Base-by-base conservation (phyloP, 2,888 invertebrate genomes). In the Acleris cristana region DNA sequence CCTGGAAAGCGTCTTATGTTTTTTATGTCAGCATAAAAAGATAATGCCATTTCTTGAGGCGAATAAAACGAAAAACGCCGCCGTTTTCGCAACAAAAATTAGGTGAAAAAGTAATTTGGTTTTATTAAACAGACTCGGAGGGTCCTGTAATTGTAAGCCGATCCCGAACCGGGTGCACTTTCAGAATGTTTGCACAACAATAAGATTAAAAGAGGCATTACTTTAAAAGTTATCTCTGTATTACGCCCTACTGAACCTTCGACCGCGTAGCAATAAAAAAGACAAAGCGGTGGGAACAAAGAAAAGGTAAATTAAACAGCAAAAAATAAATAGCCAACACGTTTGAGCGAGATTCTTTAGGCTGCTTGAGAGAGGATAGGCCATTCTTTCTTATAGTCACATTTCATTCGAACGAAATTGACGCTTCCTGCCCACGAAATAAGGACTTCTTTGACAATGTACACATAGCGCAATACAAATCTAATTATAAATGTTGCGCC, bases 301-400 rank as follows among this genome's bases (percentile, higher is more conserved):
- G 78, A 76, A 75, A 76, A 85, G 78, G 81, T 82, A 84, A 84
- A 85, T 87, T 87, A 83, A 85, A 84, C 77, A 80, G 77, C 77
- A 79, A 83, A 82, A 45, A 84, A 82, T 80, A 83, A 84, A 86
- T 80, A 82, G 76, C 73, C 75, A 76, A 74, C 81, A 81, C 80
- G 77, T 80, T 84, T 79, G 70, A 77, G 77, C 74, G 77, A 76
- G 79, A 84, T 82, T 83, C 74, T 79, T 81, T 77, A 74, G 74
- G 72, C 70, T 74, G 60, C 73, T 73, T 69, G 71, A 76, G 74
- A 74, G 72, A 78, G 73, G 66, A 70, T 70, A 52, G 34, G 59
- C 74, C 71, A 75, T 78, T 70, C 23, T 76, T 74, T 76, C 77
- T 76, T 71, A 71, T 71, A 72, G 71, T 72, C 14, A 40, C 57